Conservation (phyloP, 2,888 invertebrate genomes). For the Cryptocephalus moraei region DNA sequence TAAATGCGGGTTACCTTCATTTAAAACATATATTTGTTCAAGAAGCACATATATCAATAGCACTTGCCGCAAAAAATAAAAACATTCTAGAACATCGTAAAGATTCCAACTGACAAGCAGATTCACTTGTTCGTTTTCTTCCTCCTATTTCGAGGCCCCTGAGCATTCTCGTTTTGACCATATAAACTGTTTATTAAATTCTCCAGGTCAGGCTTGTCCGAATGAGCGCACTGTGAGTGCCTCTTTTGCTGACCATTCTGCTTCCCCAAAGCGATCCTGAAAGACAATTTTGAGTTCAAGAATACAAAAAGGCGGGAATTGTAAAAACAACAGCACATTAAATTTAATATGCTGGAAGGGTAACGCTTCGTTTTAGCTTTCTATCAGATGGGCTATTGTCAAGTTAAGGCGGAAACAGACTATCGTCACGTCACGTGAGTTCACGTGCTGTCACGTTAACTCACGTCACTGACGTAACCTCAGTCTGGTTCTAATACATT, state of each 20-base stretch:
- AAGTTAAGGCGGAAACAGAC: too few species aligned
- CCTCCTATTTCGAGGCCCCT: slow-evolving; percentile 27
- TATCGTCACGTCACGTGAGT: too few species aligned
- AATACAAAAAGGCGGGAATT: background rate
- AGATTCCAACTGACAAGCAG: slow-evolving; percentile 6
- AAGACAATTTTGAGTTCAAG: background rate
- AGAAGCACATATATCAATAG: slow-evolving; percentile 18
- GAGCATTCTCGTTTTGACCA: slow-evolving; percentile 46
- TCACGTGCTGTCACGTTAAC: too few species aligned
- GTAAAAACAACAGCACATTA: background rate
- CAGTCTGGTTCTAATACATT: too few species aligned
- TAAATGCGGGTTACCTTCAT: background rate
- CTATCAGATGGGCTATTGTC: too few species aligned
- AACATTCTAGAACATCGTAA: slow-evolving; percentile 8
- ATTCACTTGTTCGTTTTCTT: slow-evolving; percentile 28
- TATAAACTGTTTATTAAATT: slow-evolving; percentile 74
- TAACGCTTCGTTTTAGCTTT: too few species aligned
- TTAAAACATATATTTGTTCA: slow-evolving; percentile 18
- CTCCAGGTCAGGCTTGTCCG: slow-evolving; percentile 67
- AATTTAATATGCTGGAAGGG: too few species aligned
- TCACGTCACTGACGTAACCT: too few species aligned
- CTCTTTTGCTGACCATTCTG: slow-evolving; percentile 34
- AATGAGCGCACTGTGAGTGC: slow-evolving; percentile 29
- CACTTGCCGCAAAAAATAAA: slow-evolving; percentile 12
- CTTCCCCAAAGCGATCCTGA: slow-evolving; percentile 60